Evolutionary conservation across 2,113 vertebrate species (phyloP).

Genomic region (Silurus asotus): DNA sequence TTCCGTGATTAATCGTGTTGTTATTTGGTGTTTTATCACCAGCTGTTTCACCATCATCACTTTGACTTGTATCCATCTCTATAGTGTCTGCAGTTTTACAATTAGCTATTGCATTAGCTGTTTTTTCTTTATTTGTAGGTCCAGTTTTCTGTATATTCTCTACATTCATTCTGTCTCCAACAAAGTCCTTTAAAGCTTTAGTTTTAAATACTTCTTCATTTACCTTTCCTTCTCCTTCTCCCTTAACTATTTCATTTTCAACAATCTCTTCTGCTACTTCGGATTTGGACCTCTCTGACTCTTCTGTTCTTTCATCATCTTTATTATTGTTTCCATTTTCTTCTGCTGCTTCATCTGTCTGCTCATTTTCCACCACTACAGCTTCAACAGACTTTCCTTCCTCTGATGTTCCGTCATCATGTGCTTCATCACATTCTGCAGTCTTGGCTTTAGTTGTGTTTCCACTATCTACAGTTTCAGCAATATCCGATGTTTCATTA

Average conservation of each 20-base stretch:
- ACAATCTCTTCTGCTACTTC: background rate
- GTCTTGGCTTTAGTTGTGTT: background rate
- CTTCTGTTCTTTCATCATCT: background rate
- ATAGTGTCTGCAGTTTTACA: too few relatives aligned
- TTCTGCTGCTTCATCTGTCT: constrained; percentile 15
- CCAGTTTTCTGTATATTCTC: background rate
- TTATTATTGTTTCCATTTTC: background rate
- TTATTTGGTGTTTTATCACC: too few relatives aligned
- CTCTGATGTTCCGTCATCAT: background rate
- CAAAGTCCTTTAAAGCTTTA: background rate
- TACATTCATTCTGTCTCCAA: background rate
- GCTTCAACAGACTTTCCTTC: constrained; percentile 3
- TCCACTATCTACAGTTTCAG: constrained; percentile 5
- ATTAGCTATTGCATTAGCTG: too few relatives aligned
- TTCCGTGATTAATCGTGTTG: too few relatives aligned
- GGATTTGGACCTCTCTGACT: background rate
- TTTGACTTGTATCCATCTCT: too few relatives aligned
- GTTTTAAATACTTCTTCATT: background rate
- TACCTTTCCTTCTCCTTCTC: too few relatives aligned
- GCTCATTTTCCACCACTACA: background rate
- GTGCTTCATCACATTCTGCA: background rate
- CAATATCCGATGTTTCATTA: background rate
- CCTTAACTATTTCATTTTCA: constrained; percentile 12
- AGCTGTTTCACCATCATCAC: background rate
- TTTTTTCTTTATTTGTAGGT: too few relatives aligned